A percentile compares a stretch with the other conserved stretches of the same genome.
These are phyloP conservation scores for Aythya baeri DNA, from an alignment of 2,113 vertebrate genomes.

Conservation along the genomic window DNA sequence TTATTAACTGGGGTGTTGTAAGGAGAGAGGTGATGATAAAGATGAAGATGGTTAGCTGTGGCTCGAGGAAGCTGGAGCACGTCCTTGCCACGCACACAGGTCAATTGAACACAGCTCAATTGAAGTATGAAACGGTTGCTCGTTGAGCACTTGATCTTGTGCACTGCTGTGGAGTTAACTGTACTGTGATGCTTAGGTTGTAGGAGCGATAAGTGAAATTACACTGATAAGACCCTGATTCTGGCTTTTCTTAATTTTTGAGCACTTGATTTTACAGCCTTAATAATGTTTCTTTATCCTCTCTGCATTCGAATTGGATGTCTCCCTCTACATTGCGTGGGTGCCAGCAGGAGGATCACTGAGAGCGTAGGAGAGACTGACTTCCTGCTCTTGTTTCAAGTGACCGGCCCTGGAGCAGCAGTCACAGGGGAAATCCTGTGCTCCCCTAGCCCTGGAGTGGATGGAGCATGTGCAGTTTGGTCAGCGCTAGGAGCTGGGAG, in stretches of 20 bases:
- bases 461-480: neutral
- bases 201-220: neutral
- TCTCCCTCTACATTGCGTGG: neutral
- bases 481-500: neutral
- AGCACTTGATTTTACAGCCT: neutral
- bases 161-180: neutral
- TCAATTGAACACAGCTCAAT: neutral
- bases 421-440: neutral
- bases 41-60: neutral
- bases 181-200: neutral
- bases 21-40: neutral
- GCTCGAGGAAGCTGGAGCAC: neutral
- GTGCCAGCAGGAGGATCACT: neutral
- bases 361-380: neutral
- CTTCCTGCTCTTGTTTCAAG: neutral
- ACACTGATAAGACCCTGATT: neutral
- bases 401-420: neutral
- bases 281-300: neutral
- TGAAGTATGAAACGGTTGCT: neutral
- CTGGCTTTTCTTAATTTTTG: neutral
- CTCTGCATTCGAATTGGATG: neutral
- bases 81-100: neutral
- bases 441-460: neutral
- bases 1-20: neutral
- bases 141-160: neutral